phyloP scores from a whole-genome alignment of 2,888 invertebrate genomes.

The Deilephila porcellus region DNA sequence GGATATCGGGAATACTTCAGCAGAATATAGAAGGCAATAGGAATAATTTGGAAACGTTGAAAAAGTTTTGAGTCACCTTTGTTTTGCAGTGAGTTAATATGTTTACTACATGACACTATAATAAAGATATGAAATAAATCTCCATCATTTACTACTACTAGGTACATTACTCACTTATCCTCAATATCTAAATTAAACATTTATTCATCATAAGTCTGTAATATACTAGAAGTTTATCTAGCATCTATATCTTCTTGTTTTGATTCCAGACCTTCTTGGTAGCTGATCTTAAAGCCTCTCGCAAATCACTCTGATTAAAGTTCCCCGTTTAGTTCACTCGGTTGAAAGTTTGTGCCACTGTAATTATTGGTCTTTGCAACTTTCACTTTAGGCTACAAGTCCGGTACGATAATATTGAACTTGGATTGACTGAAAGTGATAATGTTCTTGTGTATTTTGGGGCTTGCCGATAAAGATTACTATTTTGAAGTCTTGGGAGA shows the following conservation, averaged over 20 bases:
- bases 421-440: background rate
- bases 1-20: no score
- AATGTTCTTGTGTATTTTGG: background rate
- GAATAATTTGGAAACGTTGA: no score
- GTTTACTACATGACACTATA: no score
- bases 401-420: background rate
- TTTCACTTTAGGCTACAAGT: background rate
- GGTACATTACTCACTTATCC: no score
- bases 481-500: background rate
- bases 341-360: background rate
- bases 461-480: background rate
- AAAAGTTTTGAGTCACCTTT: no score
- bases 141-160: no score
- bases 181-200: no score
- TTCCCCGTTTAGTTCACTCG: background rate
- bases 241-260: background rate
- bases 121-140: no score
- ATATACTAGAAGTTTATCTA: background rate
- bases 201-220: no score
- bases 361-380: background rate
- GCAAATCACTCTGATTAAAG: background rate
- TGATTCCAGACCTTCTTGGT: background rate
- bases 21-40: no score
- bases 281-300: background rate
- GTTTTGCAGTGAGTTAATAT: no score